These are phyloP conservation scores for Limenitis camilla DNA, from an alignment of 2,888 invertebrate genomes.

Conservation along the genomic window DNA sequence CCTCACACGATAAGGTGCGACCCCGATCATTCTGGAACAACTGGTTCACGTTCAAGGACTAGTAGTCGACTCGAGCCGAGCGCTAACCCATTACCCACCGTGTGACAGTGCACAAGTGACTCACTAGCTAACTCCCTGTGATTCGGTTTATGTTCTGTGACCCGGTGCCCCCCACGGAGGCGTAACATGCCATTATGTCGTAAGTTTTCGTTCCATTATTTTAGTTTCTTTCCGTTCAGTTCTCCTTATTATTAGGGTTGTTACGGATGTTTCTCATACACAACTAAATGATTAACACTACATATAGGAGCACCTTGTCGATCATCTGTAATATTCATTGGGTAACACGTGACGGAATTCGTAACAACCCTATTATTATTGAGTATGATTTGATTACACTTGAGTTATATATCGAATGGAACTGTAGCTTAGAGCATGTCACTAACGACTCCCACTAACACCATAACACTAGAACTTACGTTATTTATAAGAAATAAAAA, in stretches of 20 bases:
- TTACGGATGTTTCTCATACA: neutral
- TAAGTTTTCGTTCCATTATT: conserved; percentile 54
- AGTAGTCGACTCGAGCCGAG: conserved; percentile 27
- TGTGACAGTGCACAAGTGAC: conserved; percentile 49
- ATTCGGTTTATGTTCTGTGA: conserved; percentile 6
- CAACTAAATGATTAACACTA: too few relatives aligned
- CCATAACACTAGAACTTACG: neutral
- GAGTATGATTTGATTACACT: conserved; percentile 4
- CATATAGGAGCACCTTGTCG: neutral
- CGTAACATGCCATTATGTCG: conserved; percentile 68
- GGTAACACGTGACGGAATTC: neutral
- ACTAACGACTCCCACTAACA: conserved; percentile 22
- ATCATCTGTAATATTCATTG: neutral
- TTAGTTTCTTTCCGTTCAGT: conserved; percentile 30
- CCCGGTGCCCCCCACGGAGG: neutral
- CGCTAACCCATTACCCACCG: conserved; percentile 41
- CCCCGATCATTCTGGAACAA: conserved; percentile 79
- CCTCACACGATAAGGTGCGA: conserved; percentile 80
- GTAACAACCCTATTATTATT: conserved; percentile 5
- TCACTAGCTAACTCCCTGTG: conserved; percentile 22
- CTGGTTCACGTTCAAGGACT: conserved; percentile 71
- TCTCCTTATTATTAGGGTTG: conserved; percentile 29
- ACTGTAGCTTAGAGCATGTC: conserved; percentile 22
- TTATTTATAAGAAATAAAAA: neutral
- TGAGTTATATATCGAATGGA: conserved; percentile 6